Evolutionary conservation across 2,797 vertebrate species (phyloP).

Genomic region (Nannoperca australis): DNA sequence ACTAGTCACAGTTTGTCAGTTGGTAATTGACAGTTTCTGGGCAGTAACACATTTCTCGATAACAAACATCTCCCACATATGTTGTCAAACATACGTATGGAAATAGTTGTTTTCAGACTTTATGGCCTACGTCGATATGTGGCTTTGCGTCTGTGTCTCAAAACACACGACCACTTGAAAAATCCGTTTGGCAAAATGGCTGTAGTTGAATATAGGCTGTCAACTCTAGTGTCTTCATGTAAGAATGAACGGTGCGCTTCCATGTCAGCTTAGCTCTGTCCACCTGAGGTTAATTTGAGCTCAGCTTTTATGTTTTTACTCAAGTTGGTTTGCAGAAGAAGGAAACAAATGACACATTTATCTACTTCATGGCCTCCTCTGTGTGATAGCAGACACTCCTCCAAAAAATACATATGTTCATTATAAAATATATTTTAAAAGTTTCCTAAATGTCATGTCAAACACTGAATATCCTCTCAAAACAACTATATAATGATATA

Average conservation of each 20-base stretch:
- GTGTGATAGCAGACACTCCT: conserved; percentile 34
- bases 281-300: conserved; percentile 38
- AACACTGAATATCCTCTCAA: conserved; percentile 55
- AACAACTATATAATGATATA: conserved; percentile 13
- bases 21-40: conserved; percentile 51
- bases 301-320: conserved; percentile 44
- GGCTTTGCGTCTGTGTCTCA: conserved; percentile 33
- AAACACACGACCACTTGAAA: conserved; percentile 27
- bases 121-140: conserved; percentile 18
- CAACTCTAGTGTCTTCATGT: conserved; percentile 31
- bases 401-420: conserved; percentile 17
- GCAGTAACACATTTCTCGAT: conserved; percentile 35
- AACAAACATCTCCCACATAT: conserved; percentile 32
- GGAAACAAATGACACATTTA: conserved; percentile 12
- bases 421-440: conserved; percentile 42
- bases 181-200: conserved; percentile 30
- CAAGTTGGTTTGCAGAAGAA: conserved; percentile 20
- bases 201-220: conserved; percentile 31
- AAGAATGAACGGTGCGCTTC: conserved; percentile 46
- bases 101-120: conserved; percentile 41
- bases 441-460: conserved; percentile 50
- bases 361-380: conserved; percentile 41
- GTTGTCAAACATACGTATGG: conserved; percentile 13
- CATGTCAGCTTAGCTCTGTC: conserved; percentile 49
- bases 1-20: conserved; percentile 40